Evolutionary conservation across 2,888 invertebrate species (phyloP), one percentile per base, ranked within the genome.

Genomic region (Pomacea canaliculata): DNA sequence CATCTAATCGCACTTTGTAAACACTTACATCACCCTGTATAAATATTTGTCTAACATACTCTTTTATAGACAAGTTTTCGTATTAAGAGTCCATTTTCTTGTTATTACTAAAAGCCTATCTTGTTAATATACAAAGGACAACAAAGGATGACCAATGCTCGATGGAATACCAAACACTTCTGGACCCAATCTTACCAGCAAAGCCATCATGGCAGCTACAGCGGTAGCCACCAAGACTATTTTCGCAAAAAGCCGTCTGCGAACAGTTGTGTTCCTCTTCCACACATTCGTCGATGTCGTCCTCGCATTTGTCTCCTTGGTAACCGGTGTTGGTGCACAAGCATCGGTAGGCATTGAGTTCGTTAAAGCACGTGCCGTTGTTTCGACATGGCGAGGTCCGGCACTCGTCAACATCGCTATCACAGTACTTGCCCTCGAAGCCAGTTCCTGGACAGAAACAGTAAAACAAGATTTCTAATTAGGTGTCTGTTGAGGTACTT

Each of bases 201-300:
- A 70, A 62, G 1, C 76, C 70, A 19, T 70, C 46, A 8, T 27
- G 18, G 76, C 87, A 87, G 37, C 76, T 51, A 80, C 87, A 87
- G 12, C 37, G 76, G 76, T 84, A 87, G 1, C 78, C 76, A 10
- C 85, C 85, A 1, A 56, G 68, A 13, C 59, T 70, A 72, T 85
- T 84, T 62, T 78, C 73, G 76, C 86, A 86, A 0, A 79, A 79
- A 5, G 83, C 71, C 18, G 5, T 23, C 8, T 76, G 80, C 4
- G 60, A 48, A 80, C 87, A 87, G 48, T 69, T 37, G 71, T 85
- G 83, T 19, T 37, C 67, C 5, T 76, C 78, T 5, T 71, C 75
- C 19, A 23, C 18, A 74, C 87, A 86, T 65, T 86, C 84, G 76
- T 86, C 78, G 4, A 85, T 62, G 66, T 84, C 84, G 16, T 60